Conservation (phyloP, 2,797 vertebrate genomes). For the Falco novaeseelandiae region DNA sequence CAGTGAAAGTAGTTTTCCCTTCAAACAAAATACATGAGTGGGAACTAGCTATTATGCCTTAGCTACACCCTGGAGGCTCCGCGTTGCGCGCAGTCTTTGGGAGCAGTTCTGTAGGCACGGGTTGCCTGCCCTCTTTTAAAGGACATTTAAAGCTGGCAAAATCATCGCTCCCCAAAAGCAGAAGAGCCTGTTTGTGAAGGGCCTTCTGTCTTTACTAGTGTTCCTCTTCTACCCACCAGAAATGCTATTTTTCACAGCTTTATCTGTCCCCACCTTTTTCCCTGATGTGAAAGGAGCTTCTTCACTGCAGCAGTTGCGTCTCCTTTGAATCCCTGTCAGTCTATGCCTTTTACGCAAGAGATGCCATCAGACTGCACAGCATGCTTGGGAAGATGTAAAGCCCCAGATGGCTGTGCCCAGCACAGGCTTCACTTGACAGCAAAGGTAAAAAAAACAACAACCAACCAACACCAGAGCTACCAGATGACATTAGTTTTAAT, state of each 20-base stretch:
- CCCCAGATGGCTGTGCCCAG: constrained; percentile 23
- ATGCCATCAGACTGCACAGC: constrained; percentile 37
- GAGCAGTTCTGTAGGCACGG: not conserved
- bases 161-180: rapidly evolving
- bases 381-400: constrained; percentile 23
- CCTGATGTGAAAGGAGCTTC: not conserved
- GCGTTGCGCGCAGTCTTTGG: rapidly evolving
- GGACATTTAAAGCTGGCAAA: constrained; percentile 11
- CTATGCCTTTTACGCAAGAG: not conserved
- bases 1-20: constrained; percentile 26
- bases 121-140: not conserved
- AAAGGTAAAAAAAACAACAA: not conserved
- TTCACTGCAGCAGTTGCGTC: not conserved
- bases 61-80: not conserved
- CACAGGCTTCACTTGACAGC: constrained; percentile 14
- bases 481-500: constrained; percentile 32
- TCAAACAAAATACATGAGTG: not conserved
- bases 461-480: not conserved
- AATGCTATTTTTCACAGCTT: not conserved
- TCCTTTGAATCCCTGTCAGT: constrained; percentile 19
- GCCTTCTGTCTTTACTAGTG: not conserved
- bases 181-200: not conserved
- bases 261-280: not conserved
- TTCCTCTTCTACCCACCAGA: not conserved
- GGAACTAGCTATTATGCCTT: not conserved